These are phyloP conservation scores for Leptinotarsa defecta DNA, from an alignment of 1,140 invertebrate genomes.

Conservation along the genomic window DNA sequence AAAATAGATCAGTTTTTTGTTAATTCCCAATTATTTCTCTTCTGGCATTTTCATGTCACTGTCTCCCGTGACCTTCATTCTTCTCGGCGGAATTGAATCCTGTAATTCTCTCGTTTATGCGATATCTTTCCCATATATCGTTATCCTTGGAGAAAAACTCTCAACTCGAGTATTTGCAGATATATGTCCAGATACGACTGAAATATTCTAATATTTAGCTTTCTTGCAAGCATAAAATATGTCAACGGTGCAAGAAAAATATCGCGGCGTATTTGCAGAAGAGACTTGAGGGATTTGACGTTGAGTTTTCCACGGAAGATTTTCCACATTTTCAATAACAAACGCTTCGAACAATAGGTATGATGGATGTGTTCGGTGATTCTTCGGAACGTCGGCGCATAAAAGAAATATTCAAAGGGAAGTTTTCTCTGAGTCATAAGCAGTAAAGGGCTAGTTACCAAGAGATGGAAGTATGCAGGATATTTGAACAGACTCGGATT, in stretches of 20 bases:
- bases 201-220: constrained; percentile 7
- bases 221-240: constrained; percentile 6
- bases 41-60: too few species aligned
- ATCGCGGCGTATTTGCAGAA: not conserved
- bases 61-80: not conserved
- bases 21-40: too few species aligned
- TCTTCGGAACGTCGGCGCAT: not conserved
- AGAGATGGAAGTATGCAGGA: too few species aligned
- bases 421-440: too few species aligned
- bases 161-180: not conserved
- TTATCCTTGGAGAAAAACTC: not conserved
- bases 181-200: constrained; percentile 2
- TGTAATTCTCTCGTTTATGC: not conserved
- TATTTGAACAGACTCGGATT: too few species aligned
- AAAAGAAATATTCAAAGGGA: too few species aligned
- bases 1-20: too few species aligned
- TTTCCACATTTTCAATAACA: constrained; percentile 8
- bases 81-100: not conserved
- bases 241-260: not conserved
- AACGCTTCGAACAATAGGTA: constrained; percentile 3
- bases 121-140: not conserved
- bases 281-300: constrained; percentile 4
- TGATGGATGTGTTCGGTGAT: constrained; percentile 8
- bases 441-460: too few species aligned
- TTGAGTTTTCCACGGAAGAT: not conserved